phyloP scores from a whole-genome alignment of 2,113 vertebrate species.

The Rostratula benghalensis region DNA sequence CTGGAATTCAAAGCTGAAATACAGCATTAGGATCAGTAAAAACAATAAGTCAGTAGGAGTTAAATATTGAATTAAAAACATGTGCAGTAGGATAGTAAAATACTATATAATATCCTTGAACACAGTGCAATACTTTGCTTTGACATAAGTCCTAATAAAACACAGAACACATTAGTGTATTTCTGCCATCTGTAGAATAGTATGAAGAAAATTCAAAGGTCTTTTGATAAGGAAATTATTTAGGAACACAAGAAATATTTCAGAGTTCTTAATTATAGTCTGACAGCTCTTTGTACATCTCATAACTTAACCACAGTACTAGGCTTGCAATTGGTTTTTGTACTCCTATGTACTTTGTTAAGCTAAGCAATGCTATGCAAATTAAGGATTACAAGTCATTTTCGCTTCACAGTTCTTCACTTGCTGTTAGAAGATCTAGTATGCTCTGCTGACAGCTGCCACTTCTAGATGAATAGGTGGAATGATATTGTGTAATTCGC shows the following conservation, averaged over 20 bases:
- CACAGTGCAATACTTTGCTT: conserved; percentile 11
- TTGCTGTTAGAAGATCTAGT: conserved; percentile 3
- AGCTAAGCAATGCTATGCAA: conserved; percentile 39
- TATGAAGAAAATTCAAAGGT: not conserved
- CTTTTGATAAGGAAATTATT: conserved; percentile 14
- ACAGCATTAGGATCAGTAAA: conserved; percentile 53
- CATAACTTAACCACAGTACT: not conserved
- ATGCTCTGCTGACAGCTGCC: not conserved
- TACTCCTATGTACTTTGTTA: conserved; percentile 23
- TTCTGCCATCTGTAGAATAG: conserved; percentile 24
- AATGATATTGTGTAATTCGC: not conserved
- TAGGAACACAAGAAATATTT: not conserved
- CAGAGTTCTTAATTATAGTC: conserved; percentile 28
- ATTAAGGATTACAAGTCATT: conserved; percentile 43
- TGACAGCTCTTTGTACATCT: conserved; percentile 40
- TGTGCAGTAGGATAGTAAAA: conserved; percentile 57
- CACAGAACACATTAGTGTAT: not conserved
- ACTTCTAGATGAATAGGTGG: not conserved
- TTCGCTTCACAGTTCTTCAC: conserved; percentile 27
- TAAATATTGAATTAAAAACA: conserved; percentile 70
- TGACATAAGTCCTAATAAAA: conserved; percentile 55
- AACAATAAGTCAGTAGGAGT: conserved; percentile 68
- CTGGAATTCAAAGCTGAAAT: conserved; percentile 64
- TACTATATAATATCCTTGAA: conserved; percentile 6
- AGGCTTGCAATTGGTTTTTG: not conserved